Conservation (phyloP, 2,888 invertebrate species). For the Megaustenia siamemsis region DNA sequence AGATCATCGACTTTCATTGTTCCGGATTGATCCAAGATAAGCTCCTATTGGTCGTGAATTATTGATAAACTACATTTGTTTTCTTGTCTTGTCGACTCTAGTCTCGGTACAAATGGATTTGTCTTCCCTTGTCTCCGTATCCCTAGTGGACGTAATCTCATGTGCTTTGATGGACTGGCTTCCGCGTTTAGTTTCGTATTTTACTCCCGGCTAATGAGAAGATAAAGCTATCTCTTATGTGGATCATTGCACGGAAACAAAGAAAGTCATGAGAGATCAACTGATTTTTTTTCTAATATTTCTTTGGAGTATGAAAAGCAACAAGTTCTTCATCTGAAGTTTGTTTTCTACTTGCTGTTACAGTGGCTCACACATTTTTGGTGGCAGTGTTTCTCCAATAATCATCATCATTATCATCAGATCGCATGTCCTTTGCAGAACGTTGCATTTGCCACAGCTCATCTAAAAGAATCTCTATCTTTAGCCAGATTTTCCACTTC, state of each 20-base stretch:
- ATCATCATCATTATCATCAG: too few species aligned
- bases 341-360: background rate
- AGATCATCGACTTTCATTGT: slow-evolving; percentile 54
- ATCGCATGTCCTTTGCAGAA: too few species aligned
- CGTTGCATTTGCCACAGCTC: too few species aligned
- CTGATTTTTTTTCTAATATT: slow-evolving; percentile 38
- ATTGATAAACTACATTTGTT: slow-evolving; percentile 56
- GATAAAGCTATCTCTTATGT: slow-evolving; percentile 41
- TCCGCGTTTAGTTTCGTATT: slow-evolving; percentile 32
- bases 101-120: slow-evolving; percentile 56
- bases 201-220: slow-evolving; percentile 24
- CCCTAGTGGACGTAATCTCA: slow-evolving; percentile 44
- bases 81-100: slow-evolving; percentile 46
- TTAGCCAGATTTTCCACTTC: too few species aligned
- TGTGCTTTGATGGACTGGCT: slow-evolving; percentile 18
- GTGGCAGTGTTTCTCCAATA: too few species aligned
- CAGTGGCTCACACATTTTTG: too few species aligned
- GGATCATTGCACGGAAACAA: slow-evolving; percentile 38
- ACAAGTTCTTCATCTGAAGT: background rate
- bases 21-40: slow-evolving; percentile 51
- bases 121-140: slow-evolving; percentile 46
- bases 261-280: slow-evolving; percentile 7
- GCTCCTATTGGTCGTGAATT: slow-evolving; percentile 51
- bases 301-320: background rate
- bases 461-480: too few species aligned